Evolutionary conservation across 1,140 invertebrate genomes (phyloP).

Genomic region (Melitaea cinxia): DNA sequence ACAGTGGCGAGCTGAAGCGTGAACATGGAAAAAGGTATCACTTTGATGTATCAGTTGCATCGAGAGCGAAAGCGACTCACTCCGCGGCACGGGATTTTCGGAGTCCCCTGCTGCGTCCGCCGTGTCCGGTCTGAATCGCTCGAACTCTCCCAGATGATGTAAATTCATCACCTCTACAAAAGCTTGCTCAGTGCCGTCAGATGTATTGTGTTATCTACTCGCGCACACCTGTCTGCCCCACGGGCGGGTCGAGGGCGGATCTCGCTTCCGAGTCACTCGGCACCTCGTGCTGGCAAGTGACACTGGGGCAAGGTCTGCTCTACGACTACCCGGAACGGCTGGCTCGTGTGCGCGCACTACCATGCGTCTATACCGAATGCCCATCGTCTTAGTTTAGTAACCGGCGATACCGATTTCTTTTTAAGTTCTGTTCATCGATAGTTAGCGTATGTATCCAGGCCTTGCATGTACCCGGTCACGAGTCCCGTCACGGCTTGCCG

Average conservation of each 20-base stretch:
- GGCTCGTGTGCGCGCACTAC: slow-evolving; percentile 71
- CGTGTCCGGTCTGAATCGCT: slow-evolving; percentile 62
- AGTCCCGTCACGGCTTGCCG: slow-evolving; percentile 72
- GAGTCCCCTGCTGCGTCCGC: slow-evolving; percentile 13
- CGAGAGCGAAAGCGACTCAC: slow-evolving; percentile 73
- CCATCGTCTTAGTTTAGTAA: slow-evolving; percentile 71
- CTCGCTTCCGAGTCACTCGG: slow-evolving; percentile 45
- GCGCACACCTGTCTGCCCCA: slow-evolving; percentile 60
- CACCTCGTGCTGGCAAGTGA: slow-evolving; percentile 37
- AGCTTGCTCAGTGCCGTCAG: slow-evolving; percentile 82
- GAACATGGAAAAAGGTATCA: slow-evolving; percentile 99
- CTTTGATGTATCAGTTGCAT: slow-evolving; percentile 87
- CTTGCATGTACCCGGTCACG: slow-evolving; percentile 79
- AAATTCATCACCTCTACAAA: slow-evolving; percentile 67
- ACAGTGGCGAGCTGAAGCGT: slow-evolving; percentile 97
- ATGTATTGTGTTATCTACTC: slow-evolving; percentile 83
- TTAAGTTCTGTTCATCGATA: slow-evolving; percentile 79
- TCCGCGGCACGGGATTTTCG: slow-evolving; percentile 43
- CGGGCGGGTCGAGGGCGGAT: slow-evolving; percentile 32
- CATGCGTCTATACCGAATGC: slow-evolving; percentile 79
- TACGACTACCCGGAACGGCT: slow-evolving; percentile 45
- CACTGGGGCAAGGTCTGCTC: slow-evolving; percentile 39
- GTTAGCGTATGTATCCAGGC: slow-evolving; percentile 77
- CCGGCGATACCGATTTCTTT: slow-evolving; percentile 77
- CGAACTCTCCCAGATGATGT: slow-evolving; percentile 68